Base-by-base conservation (phyloP, 2,888 invertebrate species). In the Cryptus viduatorius region DNA sequence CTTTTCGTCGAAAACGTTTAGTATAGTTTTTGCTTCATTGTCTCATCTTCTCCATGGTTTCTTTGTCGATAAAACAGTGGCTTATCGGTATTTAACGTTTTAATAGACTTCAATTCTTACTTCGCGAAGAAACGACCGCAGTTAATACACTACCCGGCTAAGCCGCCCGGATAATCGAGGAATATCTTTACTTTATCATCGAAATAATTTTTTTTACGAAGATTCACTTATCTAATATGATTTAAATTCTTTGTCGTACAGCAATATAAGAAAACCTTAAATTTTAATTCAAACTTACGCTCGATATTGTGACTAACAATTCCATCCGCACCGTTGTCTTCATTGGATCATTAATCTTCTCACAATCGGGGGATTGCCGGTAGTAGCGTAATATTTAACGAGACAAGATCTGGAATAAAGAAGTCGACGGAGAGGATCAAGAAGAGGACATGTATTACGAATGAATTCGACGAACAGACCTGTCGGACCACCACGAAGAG, bases 401-500 rank as follows among this genome's bases (percentile, higher is more conserved):
- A 68, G 46, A 68, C 24, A 48, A 53, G n/a, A 59, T 59, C 29
- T 44, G 3, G 44, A 68, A 16, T 56, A 67, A 80, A 56, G 56
- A 73, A 31, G 31, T 61, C 31, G 61, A 59, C 12, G 56, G 56
- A 67, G 29, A 79, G 46, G 61, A 64, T 24, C 46, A 61, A 31
- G 29, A 48, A 72, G 31, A 8, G 24, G 53, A 10, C 10, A 82
- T 64, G 75, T 67, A 86, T 78, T 53, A 48, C 82, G 5, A 53
- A 78, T 83, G 72, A 46, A 79, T 86, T 83, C 31, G 84, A 59
- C 64, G 72, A 59, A 65, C 19, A 59, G 42, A 19, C 4, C 7
- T 46, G 14, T 2, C 61, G 67, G 73, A 80, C 73, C 80, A 80
- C 80, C 73, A 42, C 80, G 80, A 80, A 80, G 67, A 68, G 37